phyloP scores from a whole-genome alignment of 2,797 vertebrate genomes.

The Calcarius lapponicus region DNA sequence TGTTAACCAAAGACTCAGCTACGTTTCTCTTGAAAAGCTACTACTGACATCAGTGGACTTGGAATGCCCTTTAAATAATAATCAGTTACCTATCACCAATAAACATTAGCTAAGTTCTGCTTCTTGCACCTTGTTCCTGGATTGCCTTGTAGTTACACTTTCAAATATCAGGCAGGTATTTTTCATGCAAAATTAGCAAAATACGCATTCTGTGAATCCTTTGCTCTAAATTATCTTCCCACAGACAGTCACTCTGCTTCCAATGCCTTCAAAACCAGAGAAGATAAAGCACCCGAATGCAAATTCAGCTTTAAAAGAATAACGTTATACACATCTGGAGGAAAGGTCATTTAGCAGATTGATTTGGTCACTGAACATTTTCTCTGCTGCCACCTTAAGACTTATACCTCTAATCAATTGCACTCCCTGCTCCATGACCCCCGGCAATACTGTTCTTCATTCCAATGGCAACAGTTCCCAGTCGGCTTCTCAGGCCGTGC shows the following conservation, averaged over 20 bases:
- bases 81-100: background rate
- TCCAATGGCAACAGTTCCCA: constrained; percentile 46
- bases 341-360: constrained; percentile 39
- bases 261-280: background rate
- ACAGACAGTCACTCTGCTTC: background rate
- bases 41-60: background rate
- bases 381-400: constrained; percentile 46
- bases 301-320: constrained; percentile 7
- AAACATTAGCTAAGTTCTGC: background rate
- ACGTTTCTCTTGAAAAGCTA: background rate
- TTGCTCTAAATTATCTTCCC: background rate
- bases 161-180: background rate
- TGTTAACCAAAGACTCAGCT: background rate
- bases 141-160: background rate
- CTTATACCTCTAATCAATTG: constrained; percentile 49
- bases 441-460: constrained; percentile 45
- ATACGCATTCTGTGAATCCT: background rate
- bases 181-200: background rate
- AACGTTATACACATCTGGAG: background rate
- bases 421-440: constrained; percentile 33
- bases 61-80: background rate
- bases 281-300: constrained; percentile 6
- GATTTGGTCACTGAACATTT: constrained; percentile 52
- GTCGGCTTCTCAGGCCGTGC: constrained; percentile 19
- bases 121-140: background rate